Evolutionary conservation across 2,113 vertebrate species (phyloP), one percentile per base, ranked within the genome.

Genomic region (Boulengeromyrus knoepffleri): DNA sequence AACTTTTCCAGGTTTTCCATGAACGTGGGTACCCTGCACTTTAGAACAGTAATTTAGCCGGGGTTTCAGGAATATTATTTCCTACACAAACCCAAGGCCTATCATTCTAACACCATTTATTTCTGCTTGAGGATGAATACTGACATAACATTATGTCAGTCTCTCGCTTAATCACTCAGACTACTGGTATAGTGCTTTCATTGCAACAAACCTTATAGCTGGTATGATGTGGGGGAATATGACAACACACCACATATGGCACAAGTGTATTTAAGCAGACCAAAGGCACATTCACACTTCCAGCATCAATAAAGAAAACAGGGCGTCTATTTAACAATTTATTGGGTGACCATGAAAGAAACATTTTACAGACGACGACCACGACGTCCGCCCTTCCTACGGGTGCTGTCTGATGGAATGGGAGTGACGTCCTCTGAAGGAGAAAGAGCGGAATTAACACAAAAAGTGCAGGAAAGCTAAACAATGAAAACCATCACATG

Each of bases 341-440:
- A 99, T 98, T 99, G 93, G 94, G 53, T 92, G 93, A 91, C 91
- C 94, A 94, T 91, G 90, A 90, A 90, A 89, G 92, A 89, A 80
- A 5, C 56, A 91, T 92, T 95, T 96, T 96, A 99, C 97, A 99
- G 97, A 95, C 99, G 98, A 91, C 98, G 97, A 92, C 98, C 98
- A 77, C 99, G 97, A 50, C 99, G 99, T 91, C 99, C 99, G 0
- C 99, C 99, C 97, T 99, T 99, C 93, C 99, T 98, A 95, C 99
- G 97, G 92, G 99, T 99, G 39, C 98, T 99, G 96, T 99, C 99
- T 0, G 99, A 99, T 1, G 99, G 99, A 93, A 99, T 99, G 74
- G 99, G 99, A 77, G 99, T 99, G 91, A 99, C 99, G 89, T 99
- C 99, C 98, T 99, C 99, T 99, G 97, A 0, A 89, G 89, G 12